Evolutionary conservation across 2,113 vertebrate genomes (phyloP).

Genomic region (Caranx melampygus): DNA sequence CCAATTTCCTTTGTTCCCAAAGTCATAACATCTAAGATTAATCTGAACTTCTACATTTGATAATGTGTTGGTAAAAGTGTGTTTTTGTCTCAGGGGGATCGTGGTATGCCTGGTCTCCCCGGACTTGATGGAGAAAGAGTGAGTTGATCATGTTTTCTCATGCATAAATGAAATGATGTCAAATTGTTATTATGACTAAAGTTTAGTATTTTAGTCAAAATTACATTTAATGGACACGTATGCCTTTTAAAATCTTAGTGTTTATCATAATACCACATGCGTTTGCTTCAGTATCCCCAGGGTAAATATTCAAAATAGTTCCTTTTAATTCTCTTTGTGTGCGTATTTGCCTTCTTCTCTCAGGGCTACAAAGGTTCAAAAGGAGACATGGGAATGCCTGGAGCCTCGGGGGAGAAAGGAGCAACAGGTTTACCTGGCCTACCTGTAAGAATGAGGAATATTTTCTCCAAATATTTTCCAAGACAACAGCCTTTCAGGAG

Average conservation of each 20-base stretch:
- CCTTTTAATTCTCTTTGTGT: neutral
- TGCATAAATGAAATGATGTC: neutral
- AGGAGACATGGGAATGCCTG: conserved; percentile 93
- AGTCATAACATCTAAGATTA: neutral
- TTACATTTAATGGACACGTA: neutral
- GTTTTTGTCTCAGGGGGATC: conserved; percentile 87
- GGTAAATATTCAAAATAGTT: neutral
- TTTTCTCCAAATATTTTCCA: neutral
- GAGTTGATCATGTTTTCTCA: conserved; percentile 49
- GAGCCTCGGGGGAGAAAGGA: conserved; percentile 93
- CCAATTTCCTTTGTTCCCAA: neutral
- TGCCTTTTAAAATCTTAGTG: neutral
- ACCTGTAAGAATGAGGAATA: conserved; percentile 85
- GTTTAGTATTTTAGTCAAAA: neutral
- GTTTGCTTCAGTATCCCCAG: neutral
- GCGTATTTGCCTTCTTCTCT: neutral
- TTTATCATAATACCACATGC: neutral
- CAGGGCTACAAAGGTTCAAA: conserved; percentile 97
- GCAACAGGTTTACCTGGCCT: conserved; percentile 92
- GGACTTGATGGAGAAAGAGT: conserved; percentile 96
- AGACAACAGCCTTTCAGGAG: neutral
- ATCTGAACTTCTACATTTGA: neutral
- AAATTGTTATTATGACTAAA: neutral
- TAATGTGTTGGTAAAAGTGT: neutral
- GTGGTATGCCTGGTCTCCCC: conserved; percentile 90